Percentiles rank a stretch among this genome's conserved stretches.
These are phyloP conservation scores for Chymomyza costata DNA, from an alignment of 1,140 invertebrate genomes.

Conservation along the genomic window DNA sequence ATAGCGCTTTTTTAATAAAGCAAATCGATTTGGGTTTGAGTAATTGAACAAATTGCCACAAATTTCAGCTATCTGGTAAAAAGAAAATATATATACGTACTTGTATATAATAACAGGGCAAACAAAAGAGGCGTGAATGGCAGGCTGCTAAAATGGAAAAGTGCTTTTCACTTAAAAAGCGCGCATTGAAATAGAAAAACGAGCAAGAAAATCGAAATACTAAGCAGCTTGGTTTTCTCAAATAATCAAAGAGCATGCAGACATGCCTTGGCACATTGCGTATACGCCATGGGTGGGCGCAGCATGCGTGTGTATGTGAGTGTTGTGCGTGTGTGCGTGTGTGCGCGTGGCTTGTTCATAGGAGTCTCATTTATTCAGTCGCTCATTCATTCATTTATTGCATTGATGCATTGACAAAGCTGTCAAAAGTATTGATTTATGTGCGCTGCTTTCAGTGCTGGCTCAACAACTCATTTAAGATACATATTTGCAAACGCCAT, in stretches of 20 bases:
- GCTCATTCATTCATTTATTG: conserved; percentile 16
- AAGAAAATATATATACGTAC: conserved; percentile 8
- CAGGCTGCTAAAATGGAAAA: conserved; percentile 31
- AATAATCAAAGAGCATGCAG: conserved; percentile 17
- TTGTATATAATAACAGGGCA: no score
- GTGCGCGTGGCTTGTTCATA: background rate
- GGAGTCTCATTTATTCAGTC: background rate
- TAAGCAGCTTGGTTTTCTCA: conserved; percentile 65
- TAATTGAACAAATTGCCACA: conserved; percentile 66
- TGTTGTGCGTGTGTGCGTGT: conserved; percentile 20
- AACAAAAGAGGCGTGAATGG: conserved; percentile 10
- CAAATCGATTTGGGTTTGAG: conserved; percentile 54
- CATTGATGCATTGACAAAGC: conserved; percentile 40
- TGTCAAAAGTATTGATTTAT: conserved; percentile 43
- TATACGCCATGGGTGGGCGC: conserved; percentile 38
- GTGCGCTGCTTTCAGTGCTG: background rate
- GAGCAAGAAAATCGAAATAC: conserved; percentile 1
- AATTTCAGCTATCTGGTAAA: conserved; percentile 11
- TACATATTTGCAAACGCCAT: conserved; percentile 23
- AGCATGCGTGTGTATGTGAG: conserved; percentile 49
- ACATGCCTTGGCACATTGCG: conserved; percentile 37
- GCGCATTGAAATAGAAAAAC: conserved; percentile 37
- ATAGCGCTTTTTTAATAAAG: conserved; percentile 53
- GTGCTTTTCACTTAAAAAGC: conserved; percentile 48
- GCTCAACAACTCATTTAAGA: conserved; percentile 40